Evolutionary conservation across 92 coral and sea anemone genomes (phyloP), one percentile per base, ranked within the genome.

Genomic region (Pocillopora grandis): DNA sequence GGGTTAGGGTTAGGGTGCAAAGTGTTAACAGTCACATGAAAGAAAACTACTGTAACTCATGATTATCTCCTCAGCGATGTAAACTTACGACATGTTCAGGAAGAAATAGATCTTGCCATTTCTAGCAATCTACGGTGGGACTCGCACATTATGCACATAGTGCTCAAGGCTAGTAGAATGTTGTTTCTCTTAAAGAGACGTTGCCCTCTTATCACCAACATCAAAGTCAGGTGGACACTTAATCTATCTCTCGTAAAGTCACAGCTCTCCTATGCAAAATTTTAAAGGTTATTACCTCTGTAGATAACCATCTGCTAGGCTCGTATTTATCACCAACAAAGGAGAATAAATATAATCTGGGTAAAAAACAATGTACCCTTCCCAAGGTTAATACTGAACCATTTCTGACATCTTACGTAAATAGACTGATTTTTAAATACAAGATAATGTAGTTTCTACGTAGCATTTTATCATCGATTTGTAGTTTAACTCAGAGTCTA

Each of bases 51-150:
- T 17, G 27, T 62, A n/a, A 6, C 37, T 35, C 57, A n/a, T 74
- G 65, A 57, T 19, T 75, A 75, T 62, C 16, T 52, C 78, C 78
- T 75, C 52, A 42, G 64, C 48, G 18, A 75, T 17, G 18, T 55
- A 52, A 49, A 72, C 27, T 23, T 72, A 82, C 72, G 64, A 82
- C 71, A 69, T 33, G 91, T 88, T 17, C 59, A 77, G 42, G 87
- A 88, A 55, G 80, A 83, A 64, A 87, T 75, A 36, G 85, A 68
- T 21, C 86, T 75, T 17, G 62, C 14, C 27, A 66, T 57, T 2
- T 31, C 59, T 20, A 48, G 27, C 3, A 49, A 73, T n/a, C 62
- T 87, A n/a, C 0, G 18, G 58, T 80, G 76, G 64, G 86, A 59
- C 58, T 9, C 56, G n/a, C 80, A 87, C 27, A 71, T 68, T 61